phyloP scores from a whole-genome alignment of 2,888 invertebrate genomes.

The Oscheius sp. region DNA sequence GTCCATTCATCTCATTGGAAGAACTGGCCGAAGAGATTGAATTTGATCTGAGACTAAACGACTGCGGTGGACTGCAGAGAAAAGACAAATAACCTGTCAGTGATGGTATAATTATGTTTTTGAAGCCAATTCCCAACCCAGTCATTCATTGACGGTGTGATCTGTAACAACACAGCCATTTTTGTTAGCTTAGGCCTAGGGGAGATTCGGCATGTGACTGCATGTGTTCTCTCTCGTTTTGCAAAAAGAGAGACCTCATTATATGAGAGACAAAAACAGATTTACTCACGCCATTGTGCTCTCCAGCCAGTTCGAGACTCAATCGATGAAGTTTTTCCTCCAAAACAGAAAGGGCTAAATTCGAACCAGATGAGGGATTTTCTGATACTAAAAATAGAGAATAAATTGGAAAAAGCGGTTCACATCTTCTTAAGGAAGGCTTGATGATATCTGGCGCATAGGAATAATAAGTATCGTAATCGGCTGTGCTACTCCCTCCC shows the following conservation, averaged over 20 bases:
- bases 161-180: too few species aligned
- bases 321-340: slow-evolving; percentile 27
- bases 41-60: neutral
- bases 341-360: slow-evolving; percentile 23
- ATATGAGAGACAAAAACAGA: neutral
- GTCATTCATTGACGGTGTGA: slow-evolving; percentile 54
- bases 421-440: slow-evolving; percentile 14
- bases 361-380: slow-evolving; percentile 8
- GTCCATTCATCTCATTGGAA: neutral
- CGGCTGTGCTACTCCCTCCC: neutral
- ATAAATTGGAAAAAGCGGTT: neutral
- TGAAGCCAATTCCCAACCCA: slow-evolving; percentile 64
- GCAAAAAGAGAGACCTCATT: neutral
- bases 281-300: neutral
- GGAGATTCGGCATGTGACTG: neutral
- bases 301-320: slow-evolving; percentile 14
- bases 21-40: neutral
- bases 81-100: neutral
- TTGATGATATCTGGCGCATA: slow-evolving; percentile 9
- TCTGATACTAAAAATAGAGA: slow-evolving; percentile 14
- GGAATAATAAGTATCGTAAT: neutral
- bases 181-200: too few species aligned
- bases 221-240: neutral
- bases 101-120: slow-evolving; percentile 33
- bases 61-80: neutral